Base-by-base conservation (phyloP, 2,888 invertebrate genomes). In the Pseudoips prasinana region DNA sequence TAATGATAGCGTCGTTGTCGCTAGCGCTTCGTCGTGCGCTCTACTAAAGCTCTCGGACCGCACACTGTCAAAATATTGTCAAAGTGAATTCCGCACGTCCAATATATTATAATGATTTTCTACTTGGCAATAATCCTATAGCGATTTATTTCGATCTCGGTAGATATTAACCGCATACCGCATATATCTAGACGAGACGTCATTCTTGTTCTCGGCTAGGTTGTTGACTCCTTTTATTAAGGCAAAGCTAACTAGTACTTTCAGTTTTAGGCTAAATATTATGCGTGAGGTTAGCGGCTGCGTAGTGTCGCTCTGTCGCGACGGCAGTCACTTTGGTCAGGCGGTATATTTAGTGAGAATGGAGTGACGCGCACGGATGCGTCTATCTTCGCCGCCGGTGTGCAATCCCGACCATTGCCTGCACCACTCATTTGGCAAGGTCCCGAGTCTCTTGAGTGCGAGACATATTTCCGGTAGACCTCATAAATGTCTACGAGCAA, bases 41-140 rank as follows among this genome's bases (percentile, higher is more conserved):
- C 68, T 79, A 76, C 54, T 57, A 56, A 56, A 57, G 81, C 77
- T 73, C 65, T 52, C 58, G 70, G 73, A 77, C 79, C 83, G 78
- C 82, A 64, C 68, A 71, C 73, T 88, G 88, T 88, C 88, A 88
- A 86, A 88, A 88, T 88, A 88, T 84, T 88, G 86, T 88, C 86
- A 84, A 82, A 84, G 77, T 71, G 81, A 88, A 88, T 87, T 86
- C 85, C 86, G 50, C 73, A 72, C 72, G 85, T 82, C 85, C 77
- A 83, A 86, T 88, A 87, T 85, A 84, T 85, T 87, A 83, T 73
- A 83, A 80, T 80, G 81, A 81, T 85, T 84, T 78, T 85, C 73
- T 67, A 81, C 79, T 87, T 88, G 88, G 88, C 88, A 87, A 85
- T 86, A 87, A 85, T 85, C 84, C 85, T 86, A n/a, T n/a, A 83